Conservation (phyloP, 2,888 invertebrate genomes). For the Drymonia ruficornis region DNA sequence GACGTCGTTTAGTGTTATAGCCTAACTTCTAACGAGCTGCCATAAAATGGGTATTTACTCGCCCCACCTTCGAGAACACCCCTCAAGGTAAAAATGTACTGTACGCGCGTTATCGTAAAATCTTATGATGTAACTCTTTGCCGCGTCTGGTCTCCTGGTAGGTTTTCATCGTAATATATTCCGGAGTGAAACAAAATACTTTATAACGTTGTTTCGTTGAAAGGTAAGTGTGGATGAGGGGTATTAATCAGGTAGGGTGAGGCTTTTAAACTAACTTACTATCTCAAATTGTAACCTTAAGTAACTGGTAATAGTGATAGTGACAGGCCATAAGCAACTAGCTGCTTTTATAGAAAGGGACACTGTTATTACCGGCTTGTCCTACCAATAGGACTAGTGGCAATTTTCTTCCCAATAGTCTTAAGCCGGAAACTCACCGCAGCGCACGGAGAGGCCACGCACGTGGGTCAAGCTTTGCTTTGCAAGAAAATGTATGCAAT, state of each 20-base stretch:
- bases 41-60: constrained; percentile 79
- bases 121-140: constrained; percentile 59
- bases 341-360: too few species aligned
- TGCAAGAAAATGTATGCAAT: too few species aligned
- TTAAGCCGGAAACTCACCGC: too few species aligned
- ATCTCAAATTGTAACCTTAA: too few species aligned
- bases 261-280: too few species aligned
- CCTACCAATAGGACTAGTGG: too few species aligned
- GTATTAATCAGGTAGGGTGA: not conserved
- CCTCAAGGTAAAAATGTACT: constrained; percentile 57
- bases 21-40: constrained; percentile 78
- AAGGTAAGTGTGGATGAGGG: not conserved
- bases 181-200: constrained; percentile 1
- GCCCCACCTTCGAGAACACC: constrained; percentile 53
- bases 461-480: too few species aligned
- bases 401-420: too few species aligned
- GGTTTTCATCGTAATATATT: constrained; percentile 12
- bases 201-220: not conserved
- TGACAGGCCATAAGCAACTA: too few species aligned
- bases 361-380: too few species aligned
- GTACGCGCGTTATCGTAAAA: constrained; percentile 58
- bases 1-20: constrained; percentile 74
- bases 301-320: too few species aligned
- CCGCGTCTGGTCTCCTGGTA: constrained; percentile 41
- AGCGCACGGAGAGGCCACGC: too few species aligned